Conservation (phyloP, 2,888 invertebrate genomes). For the Morpho helenor region DNA sequence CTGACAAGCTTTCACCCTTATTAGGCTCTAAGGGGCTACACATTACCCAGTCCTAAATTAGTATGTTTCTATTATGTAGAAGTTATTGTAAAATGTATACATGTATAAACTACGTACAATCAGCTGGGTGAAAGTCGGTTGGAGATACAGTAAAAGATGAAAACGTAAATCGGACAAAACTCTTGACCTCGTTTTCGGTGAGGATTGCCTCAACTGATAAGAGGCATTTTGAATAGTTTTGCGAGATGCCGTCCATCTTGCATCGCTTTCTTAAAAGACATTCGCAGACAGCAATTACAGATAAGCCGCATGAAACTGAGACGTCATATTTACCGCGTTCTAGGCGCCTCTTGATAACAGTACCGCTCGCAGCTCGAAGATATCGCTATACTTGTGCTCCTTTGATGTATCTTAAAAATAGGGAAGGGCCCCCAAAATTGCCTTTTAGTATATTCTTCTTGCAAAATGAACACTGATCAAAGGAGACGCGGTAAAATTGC, state of each 20-base stretch:
- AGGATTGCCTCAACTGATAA: constrained; percentile 55
- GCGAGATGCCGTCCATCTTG: constrained; percentile 68
- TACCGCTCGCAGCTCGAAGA: constrained; percentile 24
- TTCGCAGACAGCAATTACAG: constrained; percentile 76
- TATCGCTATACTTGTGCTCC: constrained; percentile 26
- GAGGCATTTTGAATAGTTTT: constrained; percentile 57
- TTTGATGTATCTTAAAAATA: constrained; percentile 32
- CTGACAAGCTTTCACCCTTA: too few relatives aligned
- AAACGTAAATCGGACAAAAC: constrained; percentile 26
- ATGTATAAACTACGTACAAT: too few relatives aligned
- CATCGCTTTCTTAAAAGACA: constrained; percentile 72
- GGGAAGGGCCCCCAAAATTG: constrained; percentile 29
- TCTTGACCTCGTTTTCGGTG: constrained; percentile 62
- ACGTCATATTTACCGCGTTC: constrained; percentile 66
- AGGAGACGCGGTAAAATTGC: constrained; percentile 25
- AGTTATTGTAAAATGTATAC: too few relatives aligned
- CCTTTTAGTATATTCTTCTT: constrained; percentile 29
- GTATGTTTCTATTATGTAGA: too few relatives aligned
- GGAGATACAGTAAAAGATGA: neutral
- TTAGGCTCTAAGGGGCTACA: too few relatives aligned
- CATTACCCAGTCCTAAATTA: too few relatives aligned
- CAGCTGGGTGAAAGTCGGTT: too few relatives aligned
- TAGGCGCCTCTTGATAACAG: constrained; percentile 52
- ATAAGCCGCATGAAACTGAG: constrained; percentile 73
- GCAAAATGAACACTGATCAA: constrained; percentile 30